Percentiles rank a stretch among this genome's conserved stretches.
Conservation (phyloP, 2,888 invertebrate species). For the Eulithis testata region DNA sequence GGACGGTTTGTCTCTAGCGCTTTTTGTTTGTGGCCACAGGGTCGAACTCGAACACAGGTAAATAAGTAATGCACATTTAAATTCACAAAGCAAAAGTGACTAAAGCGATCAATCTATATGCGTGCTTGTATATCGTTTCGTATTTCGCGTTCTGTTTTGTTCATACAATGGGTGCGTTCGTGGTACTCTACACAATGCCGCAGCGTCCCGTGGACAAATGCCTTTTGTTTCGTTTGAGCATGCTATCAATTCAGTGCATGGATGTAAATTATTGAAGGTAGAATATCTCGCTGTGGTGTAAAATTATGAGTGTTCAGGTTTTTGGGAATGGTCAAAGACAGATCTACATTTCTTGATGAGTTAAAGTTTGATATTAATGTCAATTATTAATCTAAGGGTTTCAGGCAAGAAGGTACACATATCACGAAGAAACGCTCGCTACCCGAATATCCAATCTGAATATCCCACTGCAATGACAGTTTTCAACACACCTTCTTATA, state of each 20-base stretch:
- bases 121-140: constrained; percentile 3
- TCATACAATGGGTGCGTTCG: constrained; percentile 19
- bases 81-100: not conserved
- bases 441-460: too few relatives aligned
- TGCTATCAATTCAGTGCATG: constrained; percentile 18
- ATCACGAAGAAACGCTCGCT: too few relatives aligned
- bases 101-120: constrained; percentile 2
- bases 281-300: not conserved
- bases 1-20: too few relatives aligned
- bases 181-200: constrained; percentile 14
- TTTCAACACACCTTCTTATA: too few relatives aligned
- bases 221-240: constrained; percentile 28
- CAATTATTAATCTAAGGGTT: too few relatives aligned
- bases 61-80: not conserved
- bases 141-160: constrained; percentile 16
- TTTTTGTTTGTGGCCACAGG: too few relatives aligned
- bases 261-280: not conserved
- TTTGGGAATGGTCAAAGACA: too few relatives aligned
- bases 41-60: too few relatives aligned
- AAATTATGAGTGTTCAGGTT: not conserved
- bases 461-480: too few relatives aligned
- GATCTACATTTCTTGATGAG: too few relatives aligned
- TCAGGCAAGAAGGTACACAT: too few relatives aligned
- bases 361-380: too few relatives aligned
- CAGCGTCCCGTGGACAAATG: constrained; percentile 27